Percentiles rank a stretch among this genome's conserved stretches.
Conservation (phyloP, 2,113 vertebrate species). For the Hippopotamus amphibius region DNA sequence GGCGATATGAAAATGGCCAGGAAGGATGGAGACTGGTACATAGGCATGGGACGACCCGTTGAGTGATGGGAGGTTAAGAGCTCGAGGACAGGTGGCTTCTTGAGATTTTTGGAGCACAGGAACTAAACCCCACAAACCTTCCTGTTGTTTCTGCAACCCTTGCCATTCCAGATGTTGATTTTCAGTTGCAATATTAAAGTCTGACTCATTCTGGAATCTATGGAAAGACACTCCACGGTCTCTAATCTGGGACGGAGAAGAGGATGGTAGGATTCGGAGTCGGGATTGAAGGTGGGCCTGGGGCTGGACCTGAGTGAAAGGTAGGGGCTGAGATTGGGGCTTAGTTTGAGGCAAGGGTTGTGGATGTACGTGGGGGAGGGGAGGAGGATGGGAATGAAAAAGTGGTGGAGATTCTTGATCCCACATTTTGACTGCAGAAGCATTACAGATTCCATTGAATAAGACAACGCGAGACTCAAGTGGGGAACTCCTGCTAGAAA, state of each 20-base stretch:
- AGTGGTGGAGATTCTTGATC: background rate
- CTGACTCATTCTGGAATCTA: background rate
- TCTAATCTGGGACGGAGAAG: background rate
- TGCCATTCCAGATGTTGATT: background rate
- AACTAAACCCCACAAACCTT: background rate
- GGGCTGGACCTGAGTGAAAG: background rate
- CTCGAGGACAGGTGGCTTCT: background rate
- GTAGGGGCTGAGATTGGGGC: background rate
- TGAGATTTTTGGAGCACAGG: background rate
- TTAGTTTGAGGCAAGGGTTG: background rate
- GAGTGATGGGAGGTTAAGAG: background rate
- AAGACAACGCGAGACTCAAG: background rate
- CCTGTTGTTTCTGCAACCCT: constrained; percentile 21
- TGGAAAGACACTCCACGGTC: background rate
- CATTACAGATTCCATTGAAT: constrained; percentile 55
- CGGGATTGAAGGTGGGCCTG: background rate
- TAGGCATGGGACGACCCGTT: background rate
- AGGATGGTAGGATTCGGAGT: background rate
- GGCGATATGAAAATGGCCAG: background rate
- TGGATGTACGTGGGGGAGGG: background rate
- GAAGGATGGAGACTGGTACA: background rate
- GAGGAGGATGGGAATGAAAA: background rate
- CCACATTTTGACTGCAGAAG: background rate
- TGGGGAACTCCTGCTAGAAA: background rate
- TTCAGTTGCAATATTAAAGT: background rate